phyloP scores from a whole-genome alignment of 1,140 invertebrate genomes.

The Neoseiulus cucumeris region DNA sequence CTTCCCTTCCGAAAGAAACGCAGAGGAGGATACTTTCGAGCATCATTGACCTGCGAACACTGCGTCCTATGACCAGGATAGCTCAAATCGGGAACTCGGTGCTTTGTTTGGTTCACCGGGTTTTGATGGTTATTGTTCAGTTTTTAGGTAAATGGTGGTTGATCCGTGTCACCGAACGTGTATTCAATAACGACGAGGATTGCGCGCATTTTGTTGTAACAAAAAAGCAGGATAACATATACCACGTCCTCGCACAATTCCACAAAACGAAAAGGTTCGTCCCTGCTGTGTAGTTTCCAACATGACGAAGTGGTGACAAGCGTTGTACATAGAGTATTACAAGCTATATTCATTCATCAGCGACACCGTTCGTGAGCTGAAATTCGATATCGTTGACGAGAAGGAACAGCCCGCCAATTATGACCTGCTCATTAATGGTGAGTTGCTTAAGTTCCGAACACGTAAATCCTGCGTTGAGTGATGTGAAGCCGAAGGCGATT shows the following conservation, averaged over 20 bases:
- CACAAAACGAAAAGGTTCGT: neutral
- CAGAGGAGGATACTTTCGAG: too few species aligned
- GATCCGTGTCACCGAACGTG: neutral
- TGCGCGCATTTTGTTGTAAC: slow-evolving; percentile 2
- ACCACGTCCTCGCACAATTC: neutral
- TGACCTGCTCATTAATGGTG: neutral
- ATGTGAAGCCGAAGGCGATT: too few species aligned
- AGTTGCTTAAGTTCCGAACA: neutral
- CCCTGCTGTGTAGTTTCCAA: neutral
- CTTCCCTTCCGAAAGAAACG: too few species aligned
- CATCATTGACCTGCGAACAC: too few species aligned
- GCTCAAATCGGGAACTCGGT: too few species aligned
- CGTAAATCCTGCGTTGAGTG: too few species aligned
- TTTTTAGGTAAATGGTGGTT: slow-evolving; percentile 2
- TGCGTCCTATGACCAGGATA: too few species aligned
- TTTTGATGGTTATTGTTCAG: neutral
- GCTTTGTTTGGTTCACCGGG: too few species aligned
- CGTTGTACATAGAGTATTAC: too few species aligned
- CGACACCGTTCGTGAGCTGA: neutral
- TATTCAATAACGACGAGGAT: slow-evolving; percentile 8
- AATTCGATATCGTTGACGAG: neutral
- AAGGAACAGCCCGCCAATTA: neutral
- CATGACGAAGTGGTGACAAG: too few species aligned
- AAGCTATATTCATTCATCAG: too few species aligned
- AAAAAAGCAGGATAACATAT: neutral